Evolutionary conservation across 2,888 invertebrate genomes (phyloP), one percentile per base, ranked within the genome.

Genomic region (Chorisops tibialis): DNA sequence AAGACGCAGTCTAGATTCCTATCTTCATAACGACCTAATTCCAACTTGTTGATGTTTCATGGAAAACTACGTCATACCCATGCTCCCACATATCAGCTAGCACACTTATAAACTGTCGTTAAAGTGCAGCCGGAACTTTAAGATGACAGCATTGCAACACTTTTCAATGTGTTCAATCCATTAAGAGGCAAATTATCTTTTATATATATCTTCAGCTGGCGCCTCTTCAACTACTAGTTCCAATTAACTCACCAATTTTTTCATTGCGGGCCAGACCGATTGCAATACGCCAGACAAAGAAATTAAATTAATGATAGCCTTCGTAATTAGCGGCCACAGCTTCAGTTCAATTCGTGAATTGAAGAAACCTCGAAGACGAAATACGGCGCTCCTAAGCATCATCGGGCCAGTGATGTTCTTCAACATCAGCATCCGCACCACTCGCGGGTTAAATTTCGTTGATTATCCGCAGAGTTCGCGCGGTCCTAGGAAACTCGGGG

Each of bases 231-330:
- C 43, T 3, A 56, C 24, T 43, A 14, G 43, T 56, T 56, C 30
- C 56, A 56, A 56, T 56, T 56, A 56, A 43, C 43, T 56, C 43
- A 30, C 56, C 56, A 56, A 56, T 56, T 56, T 56, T 56, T 56
- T 45, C 56, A 56, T 43, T 30, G 30, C 24, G 43, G 54, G 43
- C 19, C 38, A 38, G 38, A 24, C 24, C 30, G 39, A 38, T 38
- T 43, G 38, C 19, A 38, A 18, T 56, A 19, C 9, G 5, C 22
- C 56, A 45, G 56, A 43, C 56, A 24, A 18, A 63, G 52, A 60
- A 63, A 63, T 63, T 63, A 60, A 60, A 63, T 63, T 63, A 63
- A 63, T 63, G 63, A 60, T 37, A 49, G 52, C 52, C 54, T 52
- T 63, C 56, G 50, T 60, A 63, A 63, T 60, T 63, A 63, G 60